Evolutionary conservation across 1,140 invertebrate genomes (phyloP), one percentile per base, ranked within the genome.

Genomic region (Macrocentrus cingulum): DNA sequence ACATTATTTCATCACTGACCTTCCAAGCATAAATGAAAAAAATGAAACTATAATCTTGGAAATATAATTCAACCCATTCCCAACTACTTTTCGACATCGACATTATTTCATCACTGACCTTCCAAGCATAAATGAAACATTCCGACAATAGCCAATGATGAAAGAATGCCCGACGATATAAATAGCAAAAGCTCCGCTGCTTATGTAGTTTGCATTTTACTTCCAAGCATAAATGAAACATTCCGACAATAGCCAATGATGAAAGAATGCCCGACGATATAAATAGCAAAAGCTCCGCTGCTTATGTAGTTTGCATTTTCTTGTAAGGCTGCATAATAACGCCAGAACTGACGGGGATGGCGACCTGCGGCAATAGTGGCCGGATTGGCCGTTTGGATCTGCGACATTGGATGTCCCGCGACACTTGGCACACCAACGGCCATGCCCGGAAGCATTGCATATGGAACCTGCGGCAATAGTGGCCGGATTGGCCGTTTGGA

Each of bases 281-380:
- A n/a, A 50, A 4, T 16, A 8, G 25, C 25, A 4, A 5, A 29
- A n/a, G n/a, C n/a, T n/a, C n/a, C 15, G 15, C 9, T 20, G 32
- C 76, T 85, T 91, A 92, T 67, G 89, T 90, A 60, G 90, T 92
- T 82, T 91, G 91, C 85, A 91, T 88, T 80, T 92, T 91, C 78
- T 92, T 92, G 75, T 90, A 91, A 19, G 90, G 90, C 68, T 91
- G 90, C 70, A 88, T 80, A 13, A 85, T 84, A 46, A 89, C 86
- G 20, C 82, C 82, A 49, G 81, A 80, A 55, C 75, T 83, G 8
- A 66, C 72, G 7, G 74, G 69, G 2, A 76, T 70, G 0, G 68
- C 69, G 2, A 77, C 71, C 25, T 77, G 75, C 2, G 77, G 76
- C 48, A 32, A 78, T 78, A 16, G 75, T 78, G 1, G 75, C 71